Conservation (phyloP, 2,888 invertebrate genomes). For the Latrodectus elegans region DNA sequence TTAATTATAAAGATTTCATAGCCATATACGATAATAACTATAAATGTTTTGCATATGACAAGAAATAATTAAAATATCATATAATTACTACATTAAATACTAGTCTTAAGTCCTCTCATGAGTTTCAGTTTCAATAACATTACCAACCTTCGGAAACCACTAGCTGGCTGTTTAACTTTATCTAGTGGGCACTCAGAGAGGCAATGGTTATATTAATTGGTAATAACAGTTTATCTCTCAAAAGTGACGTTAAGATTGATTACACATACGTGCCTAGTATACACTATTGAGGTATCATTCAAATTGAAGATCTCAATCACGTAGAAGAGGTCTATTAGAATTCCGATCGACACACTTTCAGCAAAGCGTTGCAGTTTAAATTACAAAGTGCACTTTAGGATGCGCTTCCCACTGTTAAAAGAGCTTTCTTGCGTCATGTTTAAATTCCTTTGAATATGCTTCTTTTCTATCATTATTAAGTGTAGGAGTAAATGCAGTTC, state of each 20-base stretch:
- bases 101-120: no score
- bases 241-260: constrained; percentile 59
- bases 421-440: constrained; percentile 56
- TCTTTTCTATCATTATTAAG: constrained; percentile 43
- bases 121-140: no score
- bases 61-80: no score
- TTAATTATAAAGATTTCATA: no score
- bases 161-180: not conserved
- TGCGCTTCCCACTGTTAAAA: constrained; percentile 12
- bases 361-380: constrained; percentile 66
- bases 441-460: constrained; percentile 30
- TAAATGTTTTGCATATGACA: no score
- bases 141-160: no score
- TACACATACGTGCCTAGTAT: constrained; percentile 39
- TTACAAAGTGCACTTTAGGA: constrained; percentile 66
- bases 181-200: constrained; percentile 5
- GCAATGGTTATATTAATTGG: constrained; percentile 54
- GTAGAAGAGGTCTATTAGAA: constrained; percentile 54
- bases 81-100: no score
- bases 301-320: constrained; percentile 63
- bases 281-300: constrained; percentile 41
- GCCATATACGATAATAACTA: no score
- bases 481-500: not conserved
- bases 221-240: constrained; percentile 46
- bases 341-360: constrained; percentile 52